These are phyloP conservation scores for Periophthalmus modestus DNA, from an alignment of 2,113 vertebrate genomes.

Conservation along the genomic window DNA sequence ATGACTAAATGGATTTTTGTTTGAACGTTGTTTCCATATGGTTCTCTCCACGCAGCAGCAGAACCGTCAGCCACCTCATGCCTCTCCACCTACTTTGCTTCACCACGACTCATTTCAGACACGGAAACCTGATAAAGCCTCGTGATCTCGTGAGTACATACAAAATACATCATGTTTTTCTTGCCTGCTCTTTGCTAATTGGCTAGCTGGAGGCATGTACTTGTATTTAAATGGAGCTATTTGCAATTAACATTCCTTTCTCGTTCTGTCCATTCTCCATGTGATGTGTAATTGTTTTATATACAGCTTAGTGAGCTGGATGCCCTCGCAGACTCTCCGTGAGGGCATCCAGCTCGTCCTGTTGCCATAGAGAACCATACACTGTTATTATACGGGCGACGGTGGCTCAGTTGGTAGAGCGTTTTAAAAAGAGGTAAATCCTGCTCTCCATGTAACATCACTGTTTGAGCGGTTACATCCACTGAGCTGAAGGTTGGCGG, in stretches of 20 bases:
- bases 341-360: no score
- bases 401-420: no score
- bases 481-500: no score
- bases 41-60: no score
- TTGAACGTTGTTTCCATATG: no score
- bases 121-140: background rate
- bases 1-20: no score
- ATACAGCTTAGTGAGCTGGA: background rate
- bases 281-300: background rate
- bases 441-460: no score
- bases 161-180: background rate
- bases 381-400: no score
- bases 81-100: background rate
- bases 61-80: background rate
- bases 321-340: background rate
- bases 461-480: no score
- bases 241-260: background rate
- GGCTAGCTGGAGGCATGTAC: background rate
- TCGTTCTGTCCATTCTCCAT: background rate
- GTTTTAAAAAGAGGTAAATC: no score
- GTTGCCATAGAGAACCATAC: background rate
- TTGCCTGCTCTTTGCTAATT: background rate
- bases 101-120: background rate
- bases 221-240: background rate
- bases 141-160: background rate